Evolutionary conservation across 2,113 vertebrate genomes (phyloP), one percentile per base, ranked within the genome.

Genomic region (Pluvianellus socialis): DNA sequence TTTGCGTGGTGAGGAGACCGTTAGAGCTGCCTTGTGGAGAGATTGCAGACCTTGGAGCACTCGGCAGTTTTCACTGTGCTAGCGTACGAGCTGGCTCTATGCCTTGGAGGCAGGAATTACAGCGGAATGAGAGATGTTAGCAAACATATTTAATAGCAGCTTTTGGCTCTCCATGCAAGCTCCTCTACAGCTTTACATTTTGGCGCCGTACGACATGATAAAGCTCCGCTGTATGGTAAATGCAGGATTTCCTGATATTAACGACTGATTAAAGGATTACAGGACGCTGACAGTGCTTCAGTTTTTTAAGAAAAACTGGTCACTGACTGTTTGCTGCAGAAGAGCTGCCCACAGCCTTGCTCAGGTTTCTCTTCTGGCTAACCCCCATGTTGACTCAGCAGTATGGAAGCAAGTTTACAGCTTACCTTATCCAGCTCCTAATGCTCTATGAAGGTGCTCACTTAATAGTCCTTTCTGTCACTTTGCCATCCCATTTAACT

Each of bases 1-100:
- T 15, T 30, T 40, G 33, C 14, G 23, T 30, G 28, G 45, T 11
- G 58, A 52, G 0, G 19, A 61, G 33, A 38, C 32, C 1, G 0
- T 68, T 27, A 4, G 40, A 81, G 59, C 1, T 12, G 26, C 7
- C 26, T 45, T 23, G 32, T 6, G 62, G 44, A 42, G 44, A 35
- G 49, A 21, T 3, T 23, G 62, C 70, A 83, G 53, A 44, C 32
- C 72, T 30, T 11, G 32, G 58, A 66, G 40, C 58, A 16, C 35
- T 26, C 40, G 15, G 17, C 71, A 56, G 12, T 22, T 71, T 80
- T 33, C 33, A 18, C 38, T 23, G 0, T 13, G 26, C 12, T 23
- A 6, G 15, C 2, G 19, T 40, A 38, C 26, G 7, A 33, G 35
- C 17, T 86, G 86, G 70, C 40, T 56, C 10, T 10, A 6, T 56